A percentile compares a stretch with the other conserved stretches of the same genome.
Conservation (phyloP, 2,888 invertebrate species). For the Eutolmus rufibarbis region DNA sequence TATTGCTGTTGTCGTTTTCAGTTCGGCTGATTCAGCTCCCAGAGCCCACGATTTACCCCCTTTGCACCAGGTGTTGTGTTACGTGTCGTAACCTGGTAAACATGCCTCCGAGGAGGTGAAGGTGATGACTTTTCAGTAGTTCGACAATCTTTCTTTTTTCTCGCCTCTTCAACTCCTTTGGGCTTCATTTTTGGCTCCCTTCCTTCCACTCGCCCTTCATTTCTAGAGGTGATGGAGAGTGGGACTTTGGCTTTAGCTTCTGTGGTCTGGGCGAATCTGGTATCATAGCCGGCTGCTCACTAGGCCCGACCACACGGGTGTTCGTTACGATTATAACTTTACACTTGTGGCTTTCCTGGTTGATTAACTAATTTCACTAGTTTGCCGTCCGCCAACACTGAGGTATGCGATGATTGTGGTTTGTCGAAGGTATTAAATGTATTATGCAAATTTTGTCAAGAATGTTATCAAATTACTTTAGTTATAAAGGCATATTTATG, state of each 20-base stretch:
- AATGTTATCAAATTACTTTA: neutral
- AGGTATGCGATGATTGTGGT: neutral
- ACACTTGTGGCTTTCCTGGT: neutral
- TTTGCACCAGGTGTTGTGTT: constrained; percentile 13
- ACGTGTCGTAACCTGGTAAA: constrained; percentile 15
- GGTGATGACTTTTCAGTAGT: constrained; percentile 27
- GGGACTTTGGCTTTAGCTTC: neutral
- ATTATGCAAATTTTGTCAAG: neutral
- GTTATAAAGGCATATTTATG: neutral
- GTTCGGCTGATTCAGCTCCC: neutral
- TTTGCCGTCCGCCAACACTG: neutral
- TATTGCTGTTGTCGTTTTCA: neutral
- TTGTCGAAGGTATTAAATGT: neutral
- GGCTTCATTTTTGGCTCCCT: neutral
- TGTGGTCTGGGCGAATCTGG: neutral
- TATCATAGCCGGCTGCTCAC: neutral
- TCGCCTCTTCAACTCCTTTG: neutral
- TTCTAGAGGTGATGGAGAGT: neutral
- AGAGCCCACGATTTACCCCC: neutral
- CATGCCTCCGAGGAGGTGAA: neutral
- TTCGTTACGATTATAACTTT: neutral
- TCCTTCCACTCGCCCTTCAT: neutral
- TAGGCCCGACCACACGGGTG: neutral
- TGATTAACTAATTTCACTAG: neutral
- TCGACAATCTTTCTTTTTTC: neutral